Conservation (phyloP, 2,797 vertebrate genomes). For the Scolopax rusticola region DNA sequence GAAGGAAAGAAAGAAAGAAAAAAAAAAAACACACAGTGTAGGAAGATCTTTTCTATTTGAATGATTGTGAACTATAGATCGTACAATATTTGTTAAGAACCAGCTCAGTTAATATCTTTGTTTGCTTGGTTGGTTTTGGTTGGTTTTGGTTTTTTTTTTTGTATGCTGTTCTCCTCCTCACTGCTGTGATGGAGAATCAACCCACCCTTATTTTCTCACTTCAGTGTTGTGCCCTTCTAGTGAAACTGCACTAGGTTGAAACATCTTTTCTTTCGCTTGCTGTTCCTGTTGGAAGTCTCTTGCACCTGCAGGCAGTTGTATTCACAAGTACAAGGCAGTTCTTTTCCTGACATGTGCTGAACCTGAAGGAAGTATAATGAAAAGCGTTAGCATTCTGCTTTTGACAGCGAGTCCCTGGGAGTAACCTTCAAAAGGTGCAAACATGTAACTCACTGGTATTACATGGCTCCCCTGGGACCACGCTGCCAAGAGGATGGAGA, state of each 20-base stretch:
- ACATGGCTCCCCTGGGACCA: neutral
- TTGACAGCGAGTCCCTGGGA: neutral
- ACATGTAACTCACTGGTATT: neutral
- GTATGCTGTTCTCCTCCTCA: neutral
- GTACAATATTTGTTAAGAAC: neutral
- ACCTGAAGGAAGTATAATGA: neutral
- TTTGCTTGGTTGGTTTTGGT: too few relatives aligned
- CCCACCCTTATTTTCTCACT: neutral
- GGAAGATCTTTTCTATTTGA: neutral
- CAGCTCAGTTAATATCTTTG: accelerated
- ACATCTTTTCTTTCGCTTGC: neutral
- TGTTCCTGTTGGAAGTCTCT: neutral
- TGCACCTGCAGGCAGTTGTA: neutral
- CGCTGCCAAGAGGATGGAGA: accelerated
- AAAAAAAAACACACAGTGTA: neutral
- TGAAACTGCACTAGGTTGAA: neutral
- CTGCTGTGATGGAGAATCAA: neutral
- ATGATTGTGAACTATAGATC: neutral
- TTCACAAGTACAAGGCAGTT: neutral
- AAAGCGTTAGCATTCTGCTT: neutral
- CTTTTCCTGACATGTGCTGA: neutral
- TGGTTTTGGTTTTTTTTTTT: too few relatives aligned
- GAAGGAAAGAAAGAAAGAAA: neutral
- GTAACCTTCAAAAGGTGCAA: conserved; percentile 22
- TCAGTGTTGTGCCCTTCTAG: neutral